These are phyloP conservation scores for Liolophura sinensis DNA, from an alignment of 1,140 invertebrate genomes.

Conservation along the genomic window DNA sequence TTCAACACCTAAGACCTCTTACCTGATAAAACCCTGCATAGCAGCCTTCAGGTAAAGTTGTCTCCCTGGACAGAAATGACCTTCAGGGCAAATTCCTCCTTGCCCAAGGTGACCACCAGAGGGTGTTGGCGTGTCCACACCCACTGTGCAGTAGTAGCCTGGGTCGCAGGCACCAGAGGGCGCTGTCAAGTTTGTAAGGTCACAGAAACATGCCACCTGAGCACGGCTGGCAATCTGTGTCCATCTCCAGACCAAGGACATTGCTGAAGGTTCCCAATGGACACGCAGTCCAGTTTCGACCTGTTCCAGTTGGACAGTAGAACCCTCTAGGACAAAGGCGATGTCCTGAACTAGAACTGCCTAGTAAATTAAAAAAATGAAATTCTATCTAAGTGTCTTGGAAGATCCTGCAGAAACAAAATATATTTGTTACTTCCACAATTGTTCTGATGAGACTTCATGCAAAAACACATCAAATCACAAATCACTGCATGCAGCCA, in stretches of 20 bases:
- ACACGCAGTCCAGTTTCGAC: conserved; percentile 47
- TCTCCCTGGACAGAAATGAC: conserved; percentile 45
- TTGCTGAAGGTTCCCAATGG: conserved; percentile 51
- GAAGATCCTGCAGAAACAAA: too few species aligned
- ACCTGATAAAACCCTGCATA: conserved; percentile 50
- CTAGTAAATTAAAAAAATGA: too few species aligned
- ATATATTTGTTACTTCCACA: too few species aligned
- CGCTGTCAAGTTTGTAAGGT: conserved; percentile 43
- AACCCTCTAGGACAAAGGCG: conserved; percentile 48
- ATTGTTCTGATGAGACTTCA: too few species aligned
- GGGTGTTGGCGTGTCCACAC: conserved; percentile 43
- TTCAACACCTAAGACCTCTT: background rate
- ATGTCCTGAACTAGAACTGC: conserved; percentile 45
- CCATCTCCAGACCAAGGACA: conserved; percentile 33
- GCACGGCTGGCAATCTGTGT: conserved; percentile 43
- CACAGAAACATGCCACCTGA: conserved; percentile 49
- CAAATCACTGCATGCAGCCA: background rate
- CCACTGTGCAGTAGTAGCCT: conserved; percentile 46
- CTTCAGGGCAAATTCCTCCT: conserved; percentile 49
- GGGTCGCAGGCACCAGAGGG: conserved; percentile 41
- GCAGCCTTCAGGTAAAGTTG: conserved; percentile 40
- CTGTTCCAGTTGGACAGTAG: conserved; percentile 47
- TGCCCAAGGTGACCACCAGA: conserved; percentile 43
- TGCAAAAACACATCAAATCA: background rate
- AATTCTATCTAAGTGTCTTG: too few species aligned